Evolutionary conservation across 2,888 invertebrate genomes (phyloP), one percentile per base, ranked within the genome.

Genomic region (Hesperia comma): DNA sequence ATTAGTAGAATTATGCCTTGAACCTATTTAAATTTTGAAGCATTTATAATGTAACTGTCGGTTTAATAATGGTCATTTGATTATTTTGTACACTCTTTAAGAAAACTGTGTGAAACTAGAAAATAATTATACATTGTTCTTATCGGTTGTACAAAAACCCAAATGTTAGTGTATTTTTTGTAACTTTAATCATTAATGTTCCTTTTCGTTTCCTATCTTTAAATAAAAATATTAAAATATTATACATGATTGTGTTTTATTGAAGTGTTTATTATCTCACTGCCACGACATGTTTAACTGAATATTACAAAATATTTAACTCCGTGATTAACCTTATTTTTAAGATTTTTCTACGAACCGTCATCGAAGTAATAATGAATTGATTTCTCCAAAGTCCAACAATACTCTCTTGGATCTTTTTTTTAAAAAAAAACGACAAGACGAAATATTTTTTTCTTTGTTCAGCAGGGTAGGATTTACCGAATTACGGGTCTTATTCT

Each of bases 171-270:
- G 70, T 71, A 71, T 70, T 71, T 68, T 72, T 72, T 73, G 71
- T 71, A 68, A 74, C 56, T 69, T 41, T 71, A 70, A 70, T 68
- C 70, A 77, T 75, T 76, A 78, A 81, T 84, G 82, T 84, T 84
- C 81, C 80, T 83, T 79, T 79, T 78, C 69, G 77, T 77, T 80
- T 78, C 77, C 77, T 78, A 78, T 80, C 75, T 80, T 75, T 72
- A 72, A 75, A 81, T 81, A 79, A 82, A 80, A 79, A 67, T 70
- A 69, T 68, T 72, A 71, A 74, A 68, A 74, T 73, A 70, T 69
- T 69, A 60, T 60, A 69, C 67, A 51, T 72, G n/a, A n/a, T n/a
- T n/a, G 67, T 72, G 40, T 63, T 64, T 37, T 71, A 71, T 68
- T 53, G 43, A 10, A 26, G 5, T 26, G 3, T 26, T 26, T 26